phyloP scores from a whole-genome alignment of 2,113 vertebrate species.

The Bos javanicus region DNA sequence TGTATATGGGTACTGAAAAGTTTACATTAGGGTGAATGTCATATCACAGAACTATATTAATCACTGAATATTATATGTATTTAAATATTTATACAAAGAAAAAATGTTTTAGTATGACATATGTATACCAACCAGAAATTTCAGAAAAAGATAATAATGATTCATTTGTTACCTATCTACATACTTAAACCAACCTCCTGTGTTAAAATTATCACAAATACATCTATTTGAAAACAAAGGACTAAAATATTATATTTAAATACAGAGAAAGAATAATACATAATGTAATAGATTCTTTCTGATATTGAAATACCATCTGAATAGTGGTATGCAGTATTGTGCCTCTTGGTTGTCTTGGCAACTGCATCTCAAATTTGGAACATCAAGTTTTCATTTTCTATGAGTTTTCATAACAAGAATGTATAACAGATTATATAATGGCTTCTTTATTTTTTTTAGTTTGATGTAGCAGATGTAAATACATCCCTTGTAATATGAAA shows the following conservation, averaged over 20 bases:
- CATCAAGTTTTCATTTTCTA: constrained; percentile 54
- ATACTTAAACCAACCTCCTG: not conserved
- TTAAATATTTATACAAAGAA: not conserved
- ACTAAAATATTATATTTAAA: constrained; percentile 2
- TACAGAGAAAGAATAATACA: not conserved
- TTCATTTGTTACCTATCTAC: not conserved
- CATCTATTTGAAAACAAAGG: not conserved
- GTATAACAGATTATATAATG: not conserved
- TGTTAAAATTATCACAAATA: not conserved
- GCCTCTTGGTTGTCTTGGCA: constrained; percentile 58
- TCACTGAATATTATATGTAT: not conserved
- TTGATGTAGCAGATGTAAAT: not conserved
- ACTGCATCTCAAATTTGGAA: constrained; percentile 50
- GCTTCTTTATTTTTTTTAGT: not conserved
- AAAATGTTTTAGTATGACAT: not conserved
- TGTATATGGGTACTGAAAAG: not conserved
- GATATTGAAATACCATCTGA: constrained; percentile 49
- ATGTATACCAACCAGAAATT: not conserved
- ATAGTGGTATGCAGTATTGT: constrained; percentile 25
- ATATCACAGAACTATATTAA: not conserved
- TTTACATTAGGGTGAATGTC: not conserved
- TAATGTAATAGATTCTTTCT: constrained; percentile 22
- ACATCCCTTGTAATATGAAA: not conserved
- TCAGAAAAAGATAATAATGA: not conserved
- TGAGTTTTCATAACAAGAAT: constrained; percentile 32